These are phyloP conservation scores for Leptopilina clavipes DNA, from an alignment of 1,140 invertebrate genomes.

Conservation along the genomic window DNA sequence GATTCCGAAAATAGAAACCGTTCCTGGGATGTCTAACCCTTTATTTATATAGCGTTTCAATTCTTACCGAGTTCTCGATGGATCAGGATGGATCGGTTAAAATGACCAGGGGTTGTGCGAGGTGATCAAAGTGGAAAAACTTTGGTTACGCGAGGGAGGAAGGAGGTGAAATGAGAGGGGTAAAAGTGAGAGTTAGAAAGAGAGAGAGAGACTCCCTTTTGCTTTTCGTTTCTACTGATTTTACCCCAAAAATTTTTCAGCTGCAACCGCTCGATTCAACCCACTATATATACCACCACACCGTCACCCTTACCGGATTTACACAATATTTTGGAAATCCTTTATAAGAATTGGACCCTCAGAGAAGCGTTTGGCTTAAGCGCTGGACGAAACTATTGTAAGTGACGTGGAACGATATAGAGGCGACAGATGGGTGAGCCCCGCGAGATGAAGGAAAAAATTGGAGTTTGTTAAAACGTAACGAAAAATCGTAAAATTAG, in stretches of 20 bases:
- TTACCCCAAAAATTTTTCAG: constrained; percentile 73
- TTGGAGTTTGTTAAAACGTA: constrained; percentile 66
- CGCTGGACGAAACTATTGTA: constrained; percentile 62
- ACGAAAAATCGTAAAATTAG: constrained; percentile 70
- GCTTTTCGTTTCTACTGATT: constrained; percentile 63
- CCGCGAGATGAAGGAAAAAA: constrained; percentile 52
- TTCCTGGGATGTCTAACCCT: constrained; percentile 64
- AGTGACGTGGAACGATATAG: constrained; percentile 50
- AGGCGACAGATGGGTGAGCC: constrained; percentile 68
- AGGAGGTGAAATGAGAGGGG: background rate
- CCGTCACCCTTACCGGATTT: constrained; percentile 65
- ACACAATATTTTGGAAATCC: constrained; percentile 77
- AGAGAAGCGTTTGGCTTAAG: constrained; percentile 53
- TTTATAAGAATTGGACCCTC: constrained; percentile 67
- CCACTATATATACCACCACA: constrained; percentile 29
- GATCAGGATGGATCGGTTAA: constrained; percentile 49
- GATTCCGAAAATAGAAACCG: constrained; percentile 53
- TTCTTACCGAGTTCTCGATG: constrained; percentile 48
- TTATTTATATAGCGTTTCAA: constrained; percentile 69
- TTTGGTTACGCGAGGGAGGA: background rate
- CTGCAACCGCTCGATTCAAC: constrained; percentile 55
- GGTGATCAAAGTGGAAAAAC: constrained; percentile 45
- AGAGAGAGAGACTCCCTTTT: constrained; percentile 23
- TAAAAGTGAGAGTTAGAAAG: background rate
- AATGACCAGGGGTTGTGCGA: constrained; percentile 53